These are phyloP conservation scores for Neoarius graeffei DNA, from an alignment of 2,113 vertebrate species.

Conservation along the genomic window DNA sequence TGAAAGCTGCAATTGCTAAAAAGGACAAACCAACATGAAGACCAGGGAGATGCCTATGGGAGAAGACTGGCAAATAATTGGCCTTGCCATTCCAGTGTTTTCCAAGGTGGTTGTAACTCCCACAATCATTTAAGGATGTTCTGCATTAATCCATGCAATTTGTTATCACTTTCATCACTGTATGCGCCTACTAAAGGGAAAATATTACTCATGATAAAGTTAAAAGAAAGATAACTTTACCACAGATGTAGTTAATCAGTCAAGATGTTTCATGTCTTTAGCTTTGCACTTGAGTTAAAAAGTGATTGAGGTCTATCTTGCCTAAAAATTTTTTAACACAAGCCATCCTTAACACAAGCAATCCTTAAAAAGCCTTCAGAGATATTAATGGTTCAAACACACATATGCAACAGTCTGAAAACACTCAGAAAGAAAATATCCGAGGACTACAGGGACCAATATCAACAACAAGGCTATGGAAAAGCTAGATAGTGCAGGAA, in stretches of 20 bases:
- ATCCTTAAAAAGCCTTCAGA: no score
- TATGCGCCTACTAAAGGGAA: background rate
- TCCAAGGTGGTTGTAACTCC: background rate
- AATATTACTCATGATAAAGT: background rate
- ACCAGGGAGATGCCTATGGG: background rate
- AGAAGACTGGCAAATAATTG: background rate
- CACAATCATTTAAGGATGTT: background rate
- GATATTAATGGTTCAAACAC: no score
- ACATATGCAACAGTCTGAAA: background rate
- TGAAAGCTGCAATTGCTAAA: no score
- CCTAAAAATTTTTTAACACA: background rate
- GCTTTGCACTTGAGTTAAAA: background rate
- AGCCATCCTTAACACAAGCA: no score
- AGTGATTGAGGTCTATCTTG: background rate
- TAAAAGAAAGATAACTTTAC: background rate
- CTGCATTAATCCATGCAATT: background rate
- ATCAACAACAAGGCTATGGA: background rate
- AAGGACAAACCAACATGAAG: background rate
- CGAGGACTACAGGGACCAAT: background rate
- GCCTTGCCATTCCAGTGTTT: background rate
- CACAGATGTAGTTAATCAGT: background rate
- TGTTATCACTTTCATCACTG: background rate
- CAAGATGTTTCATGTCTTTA: background rate
- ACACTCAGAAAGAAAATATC: background rate
- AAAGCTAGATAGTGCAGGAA: background rate